Base-by-base conservation (phyloP, 37 sponge, comb jelly and placozoan genomes). In the Cliona cf. orientalis region DNA sequence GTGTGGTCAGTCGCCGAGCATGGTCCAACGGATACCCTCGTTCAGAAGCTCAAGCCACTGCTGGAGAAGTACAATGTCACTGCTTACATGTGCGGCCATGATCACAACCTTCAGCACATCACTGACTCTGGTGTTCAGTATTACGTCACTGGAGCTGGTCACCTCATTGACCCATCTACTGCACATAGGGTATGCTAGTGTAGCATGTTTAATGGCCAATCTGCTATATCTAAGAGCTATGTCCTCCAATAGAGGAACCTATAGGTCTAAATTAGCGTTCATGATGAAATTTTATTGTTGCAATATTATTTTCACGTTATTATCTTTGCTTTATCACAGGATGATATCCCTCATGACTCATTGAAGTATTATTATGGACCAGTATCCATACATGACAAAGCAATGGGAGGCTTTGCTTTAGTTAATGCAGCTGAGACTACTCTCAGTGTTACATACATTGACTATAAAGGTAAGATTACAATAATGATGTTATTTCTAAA, bases 81-180 rank as follows among this genome's bases (percentile, higher is more conserved):
- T 53, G 89, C 91, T n/a, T 96, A 90, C 60, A 82, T 91, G 59
- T 91, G 86, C 80, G 94, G 97, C 43, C 94, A 92, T 75, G 94
- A 96, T 44, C 93, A 92, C 77, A 72, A 78, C 67, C 76, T 96
- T 75, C 93, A 96, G 75, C 91, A 96, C 79, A 76, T 96, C 56
- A 60, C 64, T 36, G 88, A 86, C 57, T 56, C 42, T 31, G 63
- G 34, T 57, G 86, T 96, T 9, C 76, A 92, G 55, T 96, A 96
- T 80, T 90, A 85, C 76, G 80, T 96, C 28, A 40, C 66, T 40
- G 97, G 97, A 40, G 97, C 97, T 38, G 97, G 94, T 26, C 97
- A 96, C 66, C 66, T 90, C 31, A 87, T 61, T 2, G 89, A 90
- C 40, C 49, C 70, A 1, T 93, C 94, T 2, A 34, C n/a, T 1